Evolutionary conservation across 2,797 vertebrate species (phyloP).

Genomic region (Hirundo rustica): DNA sequence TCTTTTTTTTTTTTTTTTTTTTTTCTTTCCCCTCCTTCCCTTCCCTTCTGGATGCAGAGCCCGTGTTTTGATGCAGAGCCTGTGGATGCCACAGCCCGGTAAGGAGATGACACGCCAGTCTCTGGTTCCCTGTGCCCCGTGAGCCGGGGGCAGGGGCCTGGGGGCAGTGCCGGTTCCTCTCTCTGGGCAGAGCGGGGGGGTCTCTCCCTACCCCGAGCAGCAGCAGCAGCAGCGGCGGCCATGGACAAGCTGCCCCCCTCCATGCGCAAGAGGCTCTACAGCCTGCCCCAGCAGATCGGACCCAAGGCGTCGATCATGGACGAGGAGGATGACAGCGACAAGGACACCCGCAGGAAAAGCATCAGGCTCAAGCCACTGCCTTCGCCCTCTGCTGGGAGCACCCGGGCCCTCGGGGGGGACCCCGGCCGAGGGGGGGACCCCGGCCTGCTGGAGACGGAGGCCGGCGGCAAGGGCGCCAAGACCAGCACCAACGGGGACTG

Average conservation of each 20-base stretch:
- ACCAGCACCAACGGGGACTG: constrained; percentile 96
- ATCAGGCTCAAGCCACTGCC: constrained; percentile 91
- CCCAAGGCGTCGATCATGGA: constrained; percentile 93
- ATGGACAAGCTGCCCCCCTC: constrained; percentile 97
- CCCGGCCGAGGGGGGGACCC: constrained; percentile 80
- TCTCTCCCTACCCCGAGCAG: background rate
- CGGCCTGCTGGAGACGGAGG: constrained; percentile 88
- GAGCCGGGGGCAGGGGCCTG: constrained; percentile 1
- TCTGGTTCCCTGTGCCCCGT: constrained; percentile 33
- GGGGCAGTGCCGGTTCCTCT: background rate
- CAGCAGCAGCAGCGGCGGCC: constrained; percentile 65
- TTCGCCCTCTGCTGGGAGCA: constrained; percentile 80
- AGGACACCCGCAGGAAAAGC: constrained; percentile 89
- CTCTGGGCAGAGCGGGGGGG: background rate
- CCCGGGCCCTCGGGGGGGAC: constrained; percentile 79
- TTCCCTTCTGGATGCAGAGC: constrained; percentile 18
- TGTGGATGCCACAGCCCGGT: constrained; percentile 36
- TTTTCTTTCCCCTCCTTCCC: too few relatives aligned
- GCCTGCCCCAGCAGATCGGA: constrained; percentile 96
- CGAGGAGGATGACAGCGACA: constrained; percentile 87
- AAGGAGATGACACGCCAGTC: constrained; percentile 57
- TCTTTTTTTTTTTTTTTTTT: background rate
- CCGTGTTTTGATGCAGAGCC: constrained; percentile 52
- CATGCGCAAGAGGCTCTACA: constrained; percentile 99
- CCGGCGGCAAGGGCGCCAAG: constrained; percentile 80